Conservation (phyloP, 2,113 vertebrate genomes). For the Erythrocercus mccallii region DNA sequence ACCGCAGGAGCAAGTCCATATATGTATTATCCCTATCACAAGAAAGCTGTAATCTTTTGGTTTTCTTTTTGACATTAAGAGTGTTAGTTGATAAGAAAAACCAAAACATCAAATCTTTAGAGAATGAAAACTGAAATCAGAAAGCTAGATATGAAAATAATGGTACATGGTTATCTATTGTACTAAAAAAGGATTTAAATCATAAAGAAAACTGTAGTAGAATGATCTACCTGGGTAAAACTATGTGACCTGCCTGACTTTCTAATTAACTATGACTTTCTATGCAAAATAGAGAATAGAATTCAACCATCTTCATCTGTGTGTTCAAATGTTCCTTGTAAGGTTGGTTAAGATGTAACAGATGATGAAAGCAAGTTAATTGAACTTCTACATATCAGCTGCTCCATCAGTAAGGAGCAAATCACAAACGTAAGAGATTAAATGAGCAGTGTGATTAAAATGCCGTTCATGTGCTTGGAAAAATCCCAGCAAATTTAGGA, state of each 20-base stretch:
- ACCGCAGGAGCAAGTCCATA: background rate
- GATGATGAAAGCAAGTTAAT: background rate
- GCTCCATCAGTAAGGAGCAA: background rate
- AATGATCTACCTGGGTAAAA: background rate
- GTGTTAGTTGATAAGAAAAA: background rate
- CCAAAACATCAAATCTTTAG: background rate
- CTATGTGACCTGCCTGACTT: background rate
- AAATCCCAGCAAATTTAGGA: background rate
- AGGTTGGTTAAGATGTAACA: background rate
- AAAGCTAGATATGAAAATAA: background rate
- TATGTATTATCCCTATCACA: background rate
- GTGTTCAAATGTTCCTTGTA: background rate
- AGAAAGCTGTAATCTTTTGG: background rate
- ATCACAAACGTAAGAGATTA: background rate
- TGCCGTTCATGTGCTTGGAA: background rate
- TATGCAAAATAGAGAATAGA: background rate
- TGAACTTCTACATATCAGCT: background rate
- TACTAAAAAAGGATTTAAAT: background rate
- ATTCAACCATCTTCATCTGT: background rate
- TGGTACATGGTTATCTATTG: background rate
- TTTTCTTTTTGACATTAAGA: background rate
- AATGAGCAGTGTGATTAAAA: background rate
- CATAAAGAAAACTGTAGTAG: background rate
- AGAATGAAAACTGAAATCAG: background rate
- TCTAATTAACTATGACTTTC: background rate